Percentiles rank a stretch among this genome's conserved stretches.
Conservation (phyloP, 1,140 invertebrate genomes). For the Zaprionus africanus region DNA sequence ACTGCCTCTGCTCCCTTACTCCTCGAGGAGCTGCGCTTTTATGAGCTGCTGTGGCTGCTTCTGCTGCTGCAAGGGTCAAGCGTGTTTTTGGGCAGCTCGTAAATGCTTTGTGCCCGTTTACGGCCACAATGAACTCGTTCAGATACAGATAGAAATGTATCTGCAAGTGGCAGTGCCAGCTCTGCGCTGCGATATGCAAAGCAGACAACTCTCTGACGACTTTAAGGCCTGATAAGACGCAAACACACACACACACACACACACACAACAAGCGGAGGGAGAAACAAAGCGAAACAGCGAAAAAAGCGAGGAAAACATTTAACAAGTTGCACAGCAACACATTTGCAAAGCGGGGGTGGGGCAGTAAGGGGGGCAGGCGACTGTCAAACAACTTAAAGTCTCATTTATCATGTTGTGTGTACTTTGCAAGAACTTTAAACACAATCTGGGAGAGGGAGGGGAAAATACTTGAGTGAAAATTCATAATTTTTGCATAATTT, state of each 20-base stretch:
- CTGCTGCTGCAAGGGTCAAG: conserved; percentile 1
- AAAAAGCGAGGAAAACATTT: conserved; percentile 57
- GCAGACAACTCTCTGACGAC: conserved; percentile 62
- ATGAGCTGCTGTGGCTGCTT: not conserved
- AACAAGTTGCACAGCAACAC: conserved; percentile 70
- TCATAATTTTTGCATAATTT: conserved; percentile 65
- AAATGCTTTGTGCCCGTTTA: not conserved
- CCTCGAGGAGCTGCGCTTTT: not conserved
- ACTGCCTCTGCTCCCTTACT: not conserved
- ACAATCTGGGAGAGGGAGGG: conserved; percentile 20
- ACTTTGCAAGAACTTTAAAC: conserved; percentile 62
- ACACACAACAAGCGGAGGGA: conserved; percentile 16
- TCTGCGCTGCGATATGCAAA: conserved; percentile 50
- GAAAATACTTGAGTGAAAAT: conserved; percentile 67
- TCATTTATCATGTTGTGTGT: conserved; percentile 77
- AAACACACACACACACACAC: conserved; percentile 32
- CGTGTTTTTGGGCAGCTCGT: not conserved
- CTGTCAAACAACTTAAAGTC: conserved; percentile 83
- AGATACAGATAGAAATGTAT: conserved; percentile 47
- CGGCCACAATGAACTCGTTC: conserved; percentile 4
- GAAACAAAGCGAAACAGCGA: conserved; percentile 20
- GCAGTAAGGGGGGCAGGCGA: conserved; percentile 3
- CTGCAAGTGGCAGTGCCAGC: conserved; percentile 17
- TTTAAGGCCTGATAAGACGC: conserved; percentile 68
- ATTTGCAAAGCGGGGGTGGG: conserved; percentile 11